Evolutionary conservation across 2,113 vertebrate genomes (phyloP), one percentile per base, ranked within the genome.

Genomic region (Spheniscus mendiculus): DNA sequence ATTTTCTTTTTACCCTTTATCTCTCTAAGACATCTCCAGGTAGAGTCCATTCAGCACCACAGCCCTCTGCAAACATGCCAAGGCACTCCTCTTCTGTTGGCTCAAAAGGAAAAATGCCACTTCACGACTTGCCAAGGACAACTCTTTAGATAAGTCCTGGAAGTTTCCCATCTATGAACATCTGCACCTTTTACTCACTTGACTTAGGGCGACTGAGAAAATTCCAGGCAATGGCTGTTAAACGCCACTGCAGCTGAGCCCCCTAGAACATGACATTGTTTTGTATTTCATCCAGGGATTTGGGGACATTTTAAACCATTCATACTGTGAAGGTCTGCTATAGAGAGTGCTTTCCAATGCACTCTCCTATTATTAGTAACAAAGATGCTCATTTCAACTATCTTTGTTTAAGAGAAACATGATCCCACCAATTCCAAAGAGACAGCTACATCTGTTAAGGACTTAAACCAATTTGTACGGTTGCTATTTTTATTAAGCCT

Each of bases 401-500:
- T 84, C 73, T 94, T 80, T 83, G 29, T 89, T 94, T 83, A 87
- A 80, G 58, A 83, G 94, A 91, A 97, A 93, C 61, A 84, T 34
- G 69, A 95, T 84, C 83, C 81, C 53, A 91, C 58, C 66, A 73
- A 85, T 77, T 96, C 66, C 63, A 85, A 83, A 84, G 49, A 94
- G 78, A 91, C 59, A 93, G 58, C 38, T 96, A 93, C 78, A 91
- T 93, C 85, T 96, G 58, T 72, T 91, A 78, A 83, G 65, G 86
- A 69, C 67, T 85, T 78, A 80, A 87, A 73, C 34, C 47, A 70
- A 81, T 95, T 91, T 96, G 58, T 73, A 89, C 1, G 79, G 77
- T 90, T 53, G 42, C 71, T 93, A 55, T 88, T 96, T 95, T 94
- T 94, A 94, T 87, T 95, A 93, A 94, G 58, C 58, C 47, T 67